Evolutionary conservation across 2,888 invertebrate species (phyloP).

Genomic region (Monopis laevigella): DNA sequence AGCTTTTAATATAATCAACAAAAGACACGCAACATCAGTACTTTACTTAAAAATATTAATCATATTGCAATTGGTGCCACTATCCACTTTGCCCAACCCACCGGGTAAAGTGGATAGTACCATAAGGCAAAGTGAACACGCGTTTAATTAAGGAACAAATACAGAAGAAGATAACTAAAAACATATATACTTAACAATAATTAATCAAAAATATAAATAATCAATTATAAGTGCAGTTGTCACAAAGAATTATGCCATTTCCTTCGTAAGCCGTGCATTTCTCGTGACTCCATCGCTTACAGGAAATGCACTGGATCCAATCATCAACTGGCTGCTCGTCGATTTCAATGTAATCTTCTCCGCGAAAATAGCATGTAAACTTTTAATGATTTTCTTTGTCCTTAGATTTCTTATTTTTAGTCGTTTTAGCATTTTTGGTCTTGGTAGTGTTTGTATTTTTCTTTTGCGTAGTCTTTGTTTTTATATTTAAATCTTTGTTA

Average conservation of each 20-base stretch:
- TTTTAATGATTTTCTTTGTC: background rate
- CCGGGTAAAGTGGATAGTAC: constrained; percentile 1
- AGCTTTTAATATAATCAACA: constrained; percentile 12
- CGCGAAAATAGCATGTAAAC: constrained; percentile 2
- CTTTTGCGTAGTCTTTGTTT: too few species aligned
- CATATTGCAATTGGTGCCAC: background rate
- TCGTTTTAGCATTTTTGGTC: background rate
- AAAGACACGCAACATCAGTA: background rate
- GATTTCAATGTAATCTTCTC: constrained; percentile 5
- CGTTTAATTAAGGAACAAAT: too few species aligned
- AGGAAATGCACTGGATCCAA: constrained; percentile 10
- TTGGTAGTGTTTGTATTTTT: too few species aligned
- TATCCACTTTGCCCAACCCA: background rate
- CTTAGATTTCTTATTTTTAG: background rate
- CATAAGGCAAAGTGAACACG: background rate
- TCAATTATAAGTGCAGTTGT: too few species aligned
- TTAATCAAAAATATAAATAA: too few species aligned
- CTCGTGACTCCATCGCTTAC: constrained; percentile 9
- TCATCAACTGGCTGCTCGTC: constrained; percentile 2
- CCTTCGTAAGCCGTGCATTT: constrained; percentile 10
- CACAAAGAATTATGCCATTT: background rate
- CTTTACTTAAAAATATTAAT: constrained; percentile 8
- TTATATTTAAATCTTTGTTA: too few species aligned
- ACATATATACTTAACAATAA: too few species aligned
- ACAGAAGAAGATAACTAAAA: too few species aligned